Evolutionary conservation across 2,888 invertebrate species (phyloP).

Genomic region (Balanococcus diminutus): DNA sequence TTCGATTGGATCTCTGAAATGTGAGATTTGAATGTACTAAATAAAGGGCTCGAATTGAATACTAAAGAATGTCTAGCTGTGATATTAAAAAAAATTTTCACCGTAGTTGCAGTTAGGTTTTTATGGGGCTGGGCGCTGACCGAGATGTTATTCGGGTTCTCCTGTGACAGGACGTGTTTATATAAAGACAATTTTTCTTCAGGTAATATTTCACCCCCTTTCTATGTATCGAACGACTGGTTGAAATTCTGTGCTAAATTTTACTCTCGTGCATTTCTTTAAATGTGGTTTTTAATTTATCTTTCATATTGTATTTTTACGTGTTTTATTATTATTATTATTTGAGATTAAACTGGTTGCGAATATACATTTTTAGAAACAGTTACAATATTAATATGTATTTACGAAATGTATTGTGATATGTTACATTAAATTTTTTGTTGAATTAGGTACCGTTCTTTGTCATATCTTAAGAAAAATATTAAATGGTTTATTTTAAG

Average conservation of each 20-base stretch:
- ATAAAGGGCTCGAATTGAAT: constrained; percentile 1
- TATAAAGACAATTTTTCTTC: too few relatives aligned
- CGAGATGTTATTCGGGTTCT: not conserved
- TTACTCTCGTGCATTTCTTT: constrained; percentile 14
- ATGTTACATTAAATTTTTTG: constrained; percentile 24
- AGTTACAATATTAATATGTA: constrained; percentile 2
- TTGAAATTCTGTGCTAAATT: not conserved
- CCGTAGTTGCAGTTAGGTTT: constrained; percentile 40
- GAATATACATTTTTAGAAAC: not conserved
- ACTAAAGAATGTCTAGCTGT: constrained; percentile 41
- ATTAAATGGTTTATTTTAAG: constrained; percentile 17
- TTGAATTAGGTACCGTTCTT: constrained; percentile 12
- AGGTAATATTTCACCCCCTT: too few relatives aligned
- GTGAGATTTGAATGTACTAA: too few relatives aligned
- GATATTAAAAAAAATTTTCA: constrained; percentile 42
- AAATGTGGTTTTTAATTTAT: constrained; percentile 2
- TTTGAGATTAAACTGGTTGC: not conserved
- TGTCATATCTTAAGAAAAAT: constrained; percentile 21
- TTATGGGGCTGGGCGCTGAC: not conserved
- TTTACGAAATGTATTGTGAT: constrained; percentile 45
- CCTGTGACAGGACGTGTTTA: not conserved
- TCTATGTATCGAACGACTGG: not conserved
- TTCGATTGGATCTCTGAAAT: too few relatives aligned
- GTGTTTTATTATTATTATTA: not conserved
- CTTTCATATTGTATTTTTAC: constrained; percentile 15